Evolutionary conservation across 2,113 vertebrate genomes (phyloP).

Genomic region (Baryphthengus martii): DNA sequence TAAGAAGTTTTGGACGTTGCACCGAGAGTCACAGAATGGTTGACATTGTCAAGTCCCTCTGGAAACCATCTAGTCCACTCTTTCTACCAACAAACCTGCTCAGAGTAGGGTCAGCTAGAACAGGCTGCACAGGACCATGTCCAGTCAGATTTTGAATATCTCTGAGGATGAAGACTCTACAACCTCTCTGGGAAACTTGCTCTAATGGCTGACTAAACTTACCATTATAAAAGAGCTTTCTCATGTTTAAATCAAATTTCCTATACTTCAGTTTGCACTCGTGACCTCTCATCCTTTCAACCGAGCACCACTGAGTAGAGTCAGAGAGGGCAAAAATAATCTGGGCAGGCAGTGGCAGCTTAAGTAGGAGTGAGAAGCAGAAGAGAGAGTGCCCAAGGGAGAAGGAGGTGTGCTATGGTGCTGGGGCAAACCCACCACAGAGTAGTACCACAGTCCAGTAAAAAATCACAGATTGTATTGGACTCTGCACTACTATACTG

Average conservation of each 20-base stretch:
- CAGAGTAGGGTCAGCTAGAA: not conserved
- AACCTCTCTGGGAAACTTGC: not conserved
- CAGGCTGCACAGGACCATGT: not conserved
- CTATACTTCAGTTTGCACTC: not conserved
- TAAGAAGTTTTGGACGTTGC: not conserved
- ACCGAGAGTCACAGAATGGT: not conserved
- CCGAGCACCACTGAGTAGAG: not conserved
- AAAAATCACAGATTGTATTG: not conserved
- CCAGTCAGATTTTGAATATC: not conserved
- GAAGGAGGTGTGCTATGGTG: rapidly evolving
- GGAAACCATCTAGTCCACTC: not conserved
- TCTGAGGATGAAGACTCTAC: not conserved
- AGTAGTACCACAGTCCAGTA: not conserved
- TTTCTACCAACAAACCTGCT: not conserved
- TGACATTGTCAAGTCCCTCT: not conserved
- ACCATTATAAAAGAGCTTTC: not conserved
- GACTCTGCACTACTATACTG: not conserved
- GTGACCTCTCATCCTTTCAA: not conserved
- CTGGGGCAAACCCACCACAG: not conserved
- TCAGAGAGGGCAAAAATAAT: not conserved
- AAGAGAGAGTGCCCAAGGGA: not conserved
- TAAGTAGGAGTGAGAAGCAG: not conserved
- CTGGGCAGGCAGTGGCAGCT: not conserved
- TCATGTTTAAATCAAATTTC: not conserved
- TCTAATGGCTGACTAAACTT: not conserved